Evolutionary conservation across 2,888 invertebrate species (phyloP).

Genomic region (Apamea monoglypha): DNA sequence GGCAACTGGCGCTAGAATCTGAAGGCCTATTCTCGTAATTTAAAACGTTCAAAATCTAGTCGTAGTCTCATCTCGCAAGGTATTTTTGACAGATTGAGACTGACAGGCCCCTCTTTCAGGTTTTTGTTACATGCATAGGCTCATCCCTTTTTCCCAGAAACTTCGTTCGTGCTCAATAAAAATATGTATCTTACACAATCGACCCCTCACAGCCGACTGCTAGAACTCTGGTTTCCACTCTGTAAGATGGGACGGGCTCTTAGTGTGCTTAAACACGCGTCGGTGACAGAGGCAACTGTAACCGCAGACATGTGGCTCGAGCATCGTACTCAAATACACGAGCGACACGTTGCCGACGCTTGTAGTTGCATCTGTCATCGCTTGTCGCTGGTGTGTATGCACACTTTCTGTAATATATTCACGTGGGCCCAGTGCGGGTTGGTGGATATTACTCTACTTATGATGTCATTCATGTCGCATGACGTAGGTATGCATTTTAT

Average conservation of each 20-base stretch:
- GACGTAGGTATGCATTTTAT: not conserved
- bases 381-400: too few species aligned
- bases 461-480: too few species aligned
- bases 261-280: too few species aligned
- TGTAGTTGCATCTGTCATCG: not conserved
- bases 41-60: too few species aligned
- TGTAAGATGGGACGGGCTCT: not conserved
- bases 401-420: not conserved
- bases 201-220: not conserved
- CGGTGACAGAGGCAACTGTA: too few species aligned
- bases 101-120: too few species aligned
- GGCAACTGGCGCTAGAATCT: not conserved
- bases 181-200: not conserved
- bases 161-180: not conserved
- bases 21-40: not conserved
- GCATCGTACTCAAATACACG: too few species aligned
- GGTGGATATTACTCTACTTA: not conserved
- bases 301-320: too few species aligned
- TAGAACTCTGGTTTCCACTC: not conserved
- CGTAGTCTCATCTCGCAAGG: too few species aligned
- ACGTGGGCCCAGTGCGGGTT: not conserved
- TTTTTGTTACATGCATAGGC: not conserved
- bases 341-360: too few species aligned
- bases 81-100: not conserved
- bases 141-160: not conserved